Base-by-base conservation (phyloP, 2,888 invertebrate species). In the Drosophila basisetae region DNA sequence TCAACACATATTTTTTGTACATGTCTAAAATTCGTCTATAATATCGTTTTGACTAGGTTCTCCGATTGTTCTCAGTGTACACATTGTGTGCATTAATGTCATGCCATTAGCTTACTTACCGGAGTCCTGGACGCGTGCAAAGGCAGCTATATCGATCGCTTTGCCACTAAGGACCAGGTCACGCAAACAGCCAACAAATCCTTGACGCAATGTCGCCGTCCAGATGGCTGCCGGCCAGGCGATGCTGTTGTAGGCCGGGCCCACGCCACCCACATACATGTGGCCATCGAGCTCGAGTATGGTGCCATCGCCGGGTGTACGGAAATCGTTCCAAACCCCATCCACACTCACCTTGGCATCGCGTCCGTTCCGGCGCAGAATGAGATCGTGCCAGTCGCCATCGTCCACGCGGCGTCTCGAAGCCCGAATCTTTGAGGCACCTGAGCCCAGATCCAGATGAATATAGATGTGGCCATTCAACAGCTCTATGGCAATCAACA, bases 391-490 rank as follows among this genome's bases (percentile, higher is more conserved):
- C 97, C 98, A 98, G 56, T 96, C 95, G 1, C 98, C 97, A 91
- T 99, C 99, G 91, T 98, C 98, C 6, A 99, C 96, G 37, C 97
- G 95, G 58, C 96, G 94, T 55, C 96, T 94, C 0, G 97, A 97
- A 0, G 97, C 97, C 84, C 97, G 95, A 62, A 98, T 96, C 91
- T 97, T 96, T 5, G 97, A 96, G 0, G 97, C 96, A 0, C 99
- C 99, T 4, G 98, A 97, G 0, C 99, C 99, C 55, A 99, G 95
- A 92, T 99, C 98, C 89, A 98, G 94, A 88, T 99, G 97, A 30
- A 99, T 96, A 94, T 97, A 98, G 77, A 99, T 96, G 92, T 98
- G 97, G 0, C 99, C 98, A 82, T 97, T 98, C 79, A 99, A 95
- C 83, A 99, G 95, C 94, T 99, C 99, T 82, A 99, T 96, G 2